Base-by-base conservation (phyloP, 53 echinoderm and acorn worm species). In the Apostichopus leukothele region DNA sequence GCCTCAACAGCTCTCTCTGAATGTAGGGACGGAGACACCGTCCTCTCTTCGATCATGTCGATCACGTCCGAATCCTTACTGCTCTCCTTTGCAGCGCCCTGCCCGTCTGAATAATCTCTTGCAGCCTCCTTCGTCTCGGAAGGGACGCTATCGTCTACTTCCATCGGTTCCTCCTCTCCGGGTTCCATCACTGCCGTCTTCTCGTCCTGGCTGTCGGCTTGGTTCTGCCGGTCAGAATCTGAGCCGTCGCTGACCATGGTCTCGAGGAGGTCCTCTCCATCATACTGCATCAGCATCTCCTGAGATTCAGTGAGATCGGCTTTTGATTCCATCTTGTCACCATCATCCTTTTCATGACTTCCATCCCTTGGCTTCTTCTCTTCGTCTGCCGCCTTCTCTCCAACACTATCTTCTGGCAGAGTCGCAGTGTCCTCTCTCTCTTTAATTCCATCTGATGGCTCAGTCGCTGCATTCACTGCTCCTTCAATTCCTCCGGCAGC, bases 1-100 rank as follows among this genome's bases (percentile, higher is more conserved):
- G 25, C 19, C 5, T 2, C 4, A 6, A 4, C 59, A 16, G 12
- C 59, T 81, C 25, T 81, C 18, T 81, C 81, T 18, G 71, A 6
- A 54, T 59, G 59, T 22, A 67, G 67, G 5, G 66, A 85, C 5
- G 88, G 88, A 4, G 74, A 87, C 9, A 87, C 53, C 16, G 88
- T 87, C 60, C 88, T 53, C 55, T 87, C 88, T 74, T 87, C 88
- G n/a, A 87, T 87, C 88, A 87, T 87, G 75, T 87, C 88, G 53
- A 87, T 87, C 27, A 87, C 74, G 51, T 87, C 88, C 5, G 88
- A 5, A 20, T 87, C 75, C 8, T 75, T 75, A 57, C 83, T 27
- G 11, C 66, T 84, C 39, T 66, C 85, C 26, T 85, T 27, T 18
- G 68, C 50, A 18, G 13, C 51, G 23, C 14, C 19, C 57, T 57